These are phyloP conservation scores for Lepus americanus DNA, from an alignment of 2,113 vertebrate species.

Conservation along the genomic window DNA sequence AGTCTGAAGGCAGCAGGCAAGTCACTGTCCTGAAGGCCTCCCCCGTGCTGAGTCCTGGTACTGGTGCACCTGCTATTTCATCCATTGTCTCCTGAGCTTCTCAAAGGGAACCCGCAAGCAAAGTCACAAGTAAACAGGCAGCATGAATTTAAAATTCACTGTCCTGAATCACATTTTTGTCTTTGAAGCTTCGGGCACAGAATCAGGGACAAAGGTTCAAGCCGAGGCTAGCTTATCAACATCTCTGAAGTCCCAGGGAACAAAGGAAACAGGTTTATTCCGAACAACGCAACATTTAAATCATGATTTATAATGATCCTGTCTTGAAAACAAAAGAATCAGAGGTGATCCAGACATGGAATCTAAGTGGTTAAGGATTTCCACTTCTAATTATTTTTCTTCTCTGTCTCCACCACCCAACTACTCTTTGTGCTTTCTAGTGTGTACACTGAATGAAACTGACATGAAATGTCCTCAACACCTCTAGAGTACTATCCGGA, in stretches of 20 bases:
- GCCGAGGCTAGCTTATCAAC: neutral
- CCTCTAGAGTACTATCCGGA: neutral
- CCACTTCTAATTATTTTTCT: slow-evolving; percentile 25
- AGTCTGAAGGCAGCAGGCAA: neutral
- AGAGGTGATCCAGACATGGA: neutral
- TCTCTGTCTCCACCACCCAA: neutral
- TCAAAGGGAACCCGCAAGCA: neutral
- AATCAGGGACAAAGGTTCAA: neutral
- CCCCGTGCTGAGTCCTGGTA: neutral
- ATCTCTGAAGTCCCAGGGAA: neutral
- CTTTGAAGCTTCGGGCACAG: neutral
- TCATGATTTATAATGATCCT: neutral
- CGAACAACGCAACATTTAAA: slow-evolving; percentile 37
- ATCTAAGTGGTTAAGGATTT: neutral
- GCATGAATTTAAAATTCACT: neutral
- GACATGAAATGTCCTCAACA: neutral
- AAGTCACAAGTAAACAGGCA: neutral
- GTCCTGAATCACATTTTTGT: neutral
- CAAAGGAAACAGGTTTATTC: slow-evolving; percentile 1
- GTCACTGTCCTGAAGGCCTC: neutral
- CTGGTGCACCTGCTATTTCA: neutral
- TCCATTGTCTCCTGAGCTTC: neutral
- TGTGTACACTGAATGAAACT: neutral
- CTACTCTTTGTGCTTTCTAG: neutral
- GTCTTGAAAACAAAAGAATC: slow-evolving; percentile 32